phyloP scores from a whole-genome alignment of 2,888 invertebrate species.

The Melanotus villosus region DNA sequence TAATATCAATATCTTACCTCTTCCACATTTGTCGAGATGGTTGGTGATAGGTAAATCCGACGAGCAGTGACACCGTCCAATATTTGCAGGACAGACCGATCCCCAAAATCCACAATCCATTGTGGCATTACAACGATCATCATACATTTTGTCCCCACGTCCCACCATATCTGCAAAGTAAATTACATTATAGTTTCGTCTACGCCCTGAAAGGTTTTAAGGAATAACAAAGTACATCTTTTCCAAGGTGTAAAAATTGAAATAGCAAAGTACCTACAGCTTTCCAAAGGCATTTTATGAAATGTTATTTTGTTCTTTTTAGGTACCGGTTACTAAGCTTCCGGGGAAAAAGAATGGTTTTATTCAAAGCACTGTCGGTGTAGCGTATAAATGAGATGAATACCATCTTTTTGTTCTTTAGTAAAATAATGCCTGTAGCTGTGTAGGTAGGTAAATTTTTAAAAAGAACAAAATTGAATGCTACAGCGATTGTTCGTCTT shows the following conservation, averaged over 20 bases:
- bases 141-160: conserved; percentile 78
- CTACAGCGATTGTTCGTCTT: not conserved
- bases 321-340: too few species aligned
- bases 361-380: not conserved
- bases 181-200: too few species aligned
- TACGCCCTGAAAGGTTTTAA: not conserved
- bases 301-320: not conserved
- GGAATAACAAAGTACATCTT: too few species aligned
- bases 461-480: not conserved
- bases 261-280: not conserved
- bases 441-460: not conserved
- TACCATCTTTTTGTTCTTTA: not conserved
- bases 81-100: conserved; percentile 79
- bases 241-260: not conserved
- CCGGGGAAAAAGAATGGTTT: not conserved
- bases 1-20: conserved; percentile 71
- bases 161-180: conserved; percentile 70
- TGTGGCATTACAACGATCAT: conserved; percentile 81
- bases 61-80: conserved; percentile 81
- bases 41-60: conserved; percentile 83
- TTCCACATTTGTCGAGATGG: conserved; percentile 89
- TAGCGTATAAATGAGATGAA: not conserved
- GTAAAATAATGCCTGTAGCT: conserved; percentile 3
- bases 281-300: not conserved
- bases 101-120: conserved; percentile 83